A percentile compares a stretch with the other conserved stretches of the same genome.
These are phyloP conservation scores for Leptinotarsa peninsularis DNA, from an alignment of 2,888 invertebrate genomes.

Conservation along the genomic window DNA sequence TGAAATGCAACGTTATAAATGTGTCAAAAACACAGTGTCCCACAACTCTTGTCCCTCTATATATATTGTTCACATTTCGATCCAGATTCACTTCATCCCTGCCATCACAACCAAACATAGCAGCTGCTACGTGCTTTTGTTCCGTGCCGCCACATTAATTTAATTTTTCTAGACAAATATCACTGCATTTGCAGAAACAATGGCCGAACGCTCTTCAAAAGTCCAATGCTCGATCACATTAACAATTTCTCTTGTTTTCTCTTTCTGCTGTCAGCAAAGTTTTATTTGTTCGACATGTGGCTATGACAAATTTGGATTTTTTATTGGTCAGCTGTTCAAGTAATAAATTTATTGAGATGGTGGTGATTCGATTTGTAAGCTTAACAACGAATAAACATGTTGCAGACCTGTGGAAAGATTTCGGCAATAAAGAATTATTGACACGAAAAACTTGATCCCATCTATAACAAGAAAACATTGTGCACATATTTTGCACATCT, in stretches of 20 bases:
- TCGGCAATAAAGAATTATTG: too few species aligned
- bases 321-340: slow-evolving; percentile 1
- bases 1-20: background rate
- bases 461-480: too few species aligned
- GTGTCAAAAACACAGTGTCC: background rate
- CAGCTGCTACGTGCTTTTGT: slow-evolving; percentile 47
- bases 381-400: background rate
- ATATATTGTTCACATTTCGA: slow-evolving; percentile 18
- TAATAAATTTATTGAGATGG: background rate
- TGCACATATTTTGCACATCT: too few species aligned
- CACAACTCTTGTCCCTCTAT: slow-evolving; percentile 18
- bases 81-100: slow-evolving; percentile 30
- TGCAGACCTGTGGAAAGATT: background rate
- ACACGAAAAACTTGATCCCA: too few species aligned
- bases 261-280: slow-evolving; percentile 19
- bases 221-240: slow-evolving; percentile 33
- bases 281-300: slow-evolving; percentile 33
- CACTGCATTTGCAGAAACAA: slow-evolving; percentile 46
- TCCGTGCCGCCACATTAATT: slow-evolving; percentile 46
- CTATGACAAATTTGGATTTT: slow-evolving; percentile 24
- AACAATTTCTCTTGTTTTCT: slow-evolving; percentile 23
- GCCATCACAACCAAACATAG: slow-evolving; percentile 43
- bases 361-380: background rate
- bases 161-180: slow-evolving; percentile 47
- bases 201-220: slow-evolving; percentile 37